Base-by-base conservation (phyloP, 1,140 invertebrate genomes). In the Melanaphis sacchari region DNA sequence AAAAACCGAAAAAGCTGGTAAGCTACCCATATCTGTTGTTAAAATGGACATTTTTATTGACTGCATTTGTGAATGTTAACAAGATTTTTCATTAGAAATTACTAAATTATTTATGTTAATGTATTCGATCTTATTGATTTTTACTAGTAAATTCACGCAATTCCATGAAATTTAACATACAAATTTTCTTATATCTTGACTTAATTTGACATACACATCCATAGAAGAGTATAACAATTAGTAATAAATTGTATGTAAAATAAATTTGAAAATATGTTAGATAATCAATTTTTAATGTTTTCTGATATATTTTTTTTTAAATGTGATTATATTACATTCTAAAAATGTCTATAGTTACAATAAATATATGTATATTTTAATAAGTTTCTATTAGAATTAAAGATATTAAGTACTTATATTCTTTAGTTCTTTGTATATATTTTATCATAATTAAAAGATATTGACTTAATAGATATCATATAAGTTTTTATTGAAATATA, bases 31-130 rank as follows among this genome's bases (percentile, higher is more conserved):
- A 89, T 52, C 87, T 89, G 87, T 88, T 88, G 46, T 46, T 49
- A 87, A 89, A 38, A 89, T 89, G 49, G 46, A 52, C 38, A 89
- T 89, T 89, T 87, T 89, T 54, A 89, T 54, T 49, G 46, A 89
- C 22, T 15, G 36, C 24, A 52, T 36, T 87, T 87, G 41, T 87
- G 36, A 87, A 87, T 89, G n/a, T 49, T 38, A 52, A 88, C n/a
- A 36, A 31, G 24, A 89, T 52, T 52, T 21, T 89, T 89, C 21
- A 8, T 38, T 38, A 22, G 2, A 49, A 87, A 87, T 31, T 38
- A 87, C 36, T 38, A 81, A 38, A 36, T 81, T 81, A 36, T 38
- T 8, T 81, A 15, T n/a, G 5, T 66, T 31, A 81, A 38, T 21
- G 1, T 81, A 38, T 6, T 81, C 21, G 18, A 7, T 38, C 24